Evolutionary conservation across 2,113 vertebrate genomes (phyloP).

Genomic region (Psittacula cyanocephala): DNA sequence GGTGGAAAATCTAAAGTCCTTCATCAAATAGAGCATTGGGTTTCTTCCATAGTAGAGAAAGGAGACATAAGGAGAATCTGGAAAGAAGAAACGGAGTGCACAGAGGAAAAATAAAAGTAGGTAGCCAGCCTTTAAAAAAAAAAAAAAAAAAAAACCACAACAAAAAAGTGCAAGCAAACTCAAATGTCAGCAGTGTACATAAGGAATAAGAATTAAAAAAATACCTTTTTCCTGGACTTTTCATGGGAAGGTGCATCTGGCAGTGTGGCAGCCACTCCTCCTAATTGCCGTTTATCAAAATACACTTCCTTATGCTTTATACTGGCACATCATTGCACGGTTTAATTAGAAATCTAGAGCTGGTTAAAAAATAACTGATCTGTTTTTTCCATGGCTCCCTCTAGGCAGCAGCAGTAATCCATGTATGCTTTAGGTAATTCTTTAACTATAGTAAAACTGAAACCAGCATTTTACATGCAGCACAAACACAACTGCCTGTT

Average conservation of each 20-base stretch:
- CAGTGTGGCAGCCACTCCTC: background rate
- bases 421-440: background rate
- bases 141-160: background rate
- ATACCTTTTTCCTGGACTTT: background rate
- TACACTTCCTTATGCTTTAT: background rate
- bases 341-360: background rate
- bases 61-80: background rate
- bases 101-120: background rate
- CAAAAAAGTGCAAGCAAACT: background rate
- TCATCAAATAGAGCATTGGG: background rate
- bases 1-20: background rate
- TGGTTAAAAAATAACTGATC: background rate
- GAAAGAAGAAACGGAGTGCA: background rate
- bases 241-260: background rate
- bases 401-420: constrained; percentile 48
- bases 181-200: background rate
- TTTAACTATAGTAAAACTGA: background rate
- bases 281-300: background rate
- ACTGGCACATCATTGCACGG: background rate
- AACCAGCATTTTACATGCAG: background rate
- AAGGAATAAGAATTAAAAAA: background rate
- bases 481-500: background rate
- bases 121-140: background rate
- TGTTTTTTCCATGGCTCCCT: constrained; percentile 16
- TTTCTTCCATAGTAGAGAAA: background rate